These are phyloP conservation scores for Mesopsocus fuscifrons DNA, from an alignment of 2,888 invertebrate species.

Conservation along the genomic window DNA sequence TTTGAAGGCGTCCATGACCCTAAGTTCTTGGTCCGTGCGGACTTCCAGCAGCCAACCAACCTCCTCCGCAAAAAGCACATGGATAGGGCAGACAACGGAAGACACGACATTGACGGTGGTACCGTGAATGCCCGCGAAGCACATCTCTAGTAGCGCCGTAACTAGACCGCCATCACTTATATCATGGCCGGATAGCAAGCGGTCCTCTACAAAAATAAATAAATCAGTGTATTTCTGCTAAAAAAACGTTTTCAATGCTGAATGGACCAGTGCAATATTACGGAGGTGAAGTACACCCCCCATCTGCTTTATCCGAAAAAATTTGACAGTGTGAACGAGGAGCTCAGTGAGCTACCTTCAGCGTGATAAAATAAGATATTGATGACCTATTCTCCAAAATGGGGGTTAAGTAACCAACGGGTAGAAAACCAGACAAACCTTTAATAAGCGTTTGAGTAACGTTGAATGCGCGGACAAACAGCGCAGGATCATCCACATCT, in stretches of 20 bases:
- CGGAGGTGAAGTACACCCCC: too few species aligned
- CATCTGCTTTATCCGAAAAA: neutral
- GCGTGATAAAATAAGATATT: too few species aligned
- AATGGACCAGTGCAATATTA: too few species aligned
- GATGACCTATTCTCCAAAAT: too few species aligned
- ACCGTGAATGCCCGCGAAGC: constrained; percentile 80
- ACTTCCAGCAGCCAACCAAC: constrained; percentile 72
- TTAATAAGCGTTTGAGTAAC: constrained; percentile 67
- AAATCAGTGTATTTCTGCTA: too few species aligned
- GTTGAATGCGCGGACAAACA: constrained; percentile 57
- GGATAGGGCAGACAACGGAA: constrained; percentile 34
- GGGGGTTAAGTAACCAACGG: too few species aligned
- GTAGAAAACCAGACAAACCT: too few species aligned
- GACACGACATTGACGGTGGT: constrained; percentile 42
- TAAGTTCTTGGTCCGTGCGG: constrained; percentile 26
- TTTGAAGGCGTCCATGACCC: constrained; percentile 36
- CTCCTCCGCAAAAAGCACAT: constrained; percentile 68
- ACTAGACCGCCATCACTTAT: constrained; percentile 92
- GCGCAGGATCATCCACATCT: constrained; percentile 51
- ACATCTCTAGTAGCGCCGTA: constrained; percentile 83
- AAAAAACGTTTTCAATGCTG: too few species aligned
- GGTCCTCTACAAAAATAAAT: constrained; percentile 34
- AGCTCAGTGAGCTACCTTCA: too few species aligned
- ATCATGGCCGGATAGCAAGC: constrained; percentile 76
- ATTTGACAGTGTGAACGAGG: neutral